These are phyloP conservation scores for Calcarius lapponicus DNA, from an alignment of 2,797 vertebrate genomes.

Conservation along the genomic window DNA sequence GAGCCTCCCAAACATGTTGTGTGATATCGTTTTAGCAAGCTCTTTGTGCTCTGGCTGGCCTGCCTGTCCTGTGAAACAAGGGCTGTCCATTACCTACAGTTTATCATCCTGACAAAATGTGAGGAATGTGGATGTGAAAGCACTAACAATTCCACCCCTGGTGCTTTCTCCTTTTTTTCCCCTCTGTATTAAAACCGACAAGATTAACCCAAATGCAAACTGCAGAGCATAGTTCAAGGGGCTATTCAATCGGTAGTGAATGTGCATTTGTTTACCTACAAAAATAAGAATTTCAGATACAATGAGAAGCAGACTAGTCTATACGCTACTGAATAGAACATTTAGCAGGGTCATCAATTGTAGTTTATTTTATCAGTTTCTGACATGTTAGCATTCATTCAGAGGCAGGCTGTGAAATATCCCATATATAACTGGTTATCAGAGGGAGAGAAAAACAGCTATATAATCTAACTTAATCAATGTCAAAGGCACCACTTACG, in stretches of 20 bases:
- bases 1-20: constrained; percentile 48
- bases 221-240: constrained; percentile 79
- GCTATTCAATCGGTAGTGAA: constrained; percentile 78
- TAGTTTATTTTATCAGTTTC: constrained; percentile 76
- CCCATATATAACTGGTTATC: constrained; percentile 68
- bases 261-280: constrained; percentile 81
- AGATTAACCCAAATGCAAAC: constrained; percentile 80
- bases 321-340: constrained; percentile 66
- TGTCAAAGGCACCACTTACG: constrained; percentile 56
- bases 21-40: constrained; percentile 54
- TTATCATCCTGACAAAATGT: constrained; percentile 81
- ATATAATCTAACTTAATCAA: constrained; percentile 65
- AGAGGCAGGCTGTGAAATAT: constrained; percentile 41
- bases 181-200: constrained; percentile 79
- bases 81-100: constrained; percentile 78
- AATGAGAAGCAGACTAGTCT: constrained; percentile 70
- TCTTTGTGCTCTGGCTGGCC: constrained; percentile 72
- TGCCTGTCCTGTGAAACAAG: constrained; percentile 65
- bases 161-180: constrained; percentile 67
- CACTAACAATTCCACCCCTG: constrained; percentile 75
- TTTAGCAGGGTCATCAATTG: constrained; percentile 75
- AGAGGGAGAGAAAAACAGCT: constrained; percentile 57
- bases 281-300: constrained; percentile 80
- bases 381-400: constrained; percentile 73
- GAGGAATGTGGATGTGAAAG: constrained; percentile 75